These are phyloP conservation scores for Scrobipalpa costella DNA, from an alignment of 2,888 invertebrate genomes.

Conservation along the genomic window DNA sequence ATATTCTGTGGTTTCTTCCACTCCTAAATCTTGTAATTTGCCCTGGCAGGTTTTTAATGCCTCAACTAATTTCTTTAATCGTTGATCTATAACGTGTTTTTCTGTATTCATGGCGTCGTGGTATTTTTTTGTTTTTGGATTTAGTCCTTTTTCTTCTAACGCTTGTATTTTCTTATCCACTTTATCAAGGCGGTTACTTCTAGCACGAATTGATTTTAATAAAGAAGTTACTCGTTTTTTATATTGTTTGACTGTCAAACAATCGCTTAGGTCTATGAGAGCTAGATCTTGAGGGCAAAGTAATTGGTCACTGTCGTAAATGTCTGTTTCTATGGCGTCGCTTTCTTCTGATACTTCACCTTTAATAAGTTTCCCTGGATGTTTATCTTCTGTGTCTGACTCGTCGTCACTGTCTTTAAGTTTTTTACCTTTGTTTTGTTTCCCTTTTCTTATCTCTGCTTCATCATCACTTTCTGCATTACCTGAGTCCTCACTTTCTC, in stretches of 20 bases:
- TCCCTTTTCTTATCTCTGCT: background rate
- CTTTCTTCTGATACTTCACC: constrained; percentile 53
- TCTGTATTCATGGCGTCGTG: constrained; percentile 67
- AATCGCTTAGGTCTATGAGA: constrained; percentile 60
- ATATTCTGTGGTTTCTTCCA: constrained; percentile 35
- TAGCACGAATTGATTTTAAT: constrained; percentile 53
- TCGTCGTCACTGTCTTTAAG: constrained; percentile 24
- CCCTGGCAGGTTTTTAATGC: constrained; percentile 48
- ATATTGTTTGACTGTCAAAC: constrained; percentile 51
- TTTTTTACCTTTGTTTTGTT: constrained; percentile 36
- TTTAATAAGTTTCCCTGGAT: constrained; percentile 25
- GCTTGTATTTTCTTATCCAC: constrained; percentile 55
- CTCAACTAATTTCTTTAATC: constrained; percentile 51
- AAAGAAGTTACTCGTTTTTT: constrained; percentile 56
- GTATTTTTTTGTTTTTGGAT: constrained; percentile 56
- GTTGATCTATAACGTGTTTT: constrained; percentile 51
- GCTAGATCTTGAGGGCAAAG: constrained; percentile 55
- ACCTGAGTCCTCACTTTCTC: constrained; percentile 17
- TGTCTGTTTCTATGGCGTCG: constrained; percentile 63
- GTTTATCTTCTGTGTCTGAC: constrained; percentile 3
- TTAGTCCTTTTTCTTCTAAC: constrained; percentile 63
- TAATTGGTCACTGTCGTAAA: constrained; percentile 51
- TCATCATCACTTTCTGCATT: constrained; percentile 8
- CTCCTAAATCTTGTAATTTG: constrained; percentile 46
- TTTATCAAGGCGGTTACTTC: constrained; percentile 29